Percentiles rank a stretch among this genome's conserved stretches.
Evolutionary conservation across 2,113 vertebrate species (phyloP).

Genomic region (Trogon surrucura): DNA sequence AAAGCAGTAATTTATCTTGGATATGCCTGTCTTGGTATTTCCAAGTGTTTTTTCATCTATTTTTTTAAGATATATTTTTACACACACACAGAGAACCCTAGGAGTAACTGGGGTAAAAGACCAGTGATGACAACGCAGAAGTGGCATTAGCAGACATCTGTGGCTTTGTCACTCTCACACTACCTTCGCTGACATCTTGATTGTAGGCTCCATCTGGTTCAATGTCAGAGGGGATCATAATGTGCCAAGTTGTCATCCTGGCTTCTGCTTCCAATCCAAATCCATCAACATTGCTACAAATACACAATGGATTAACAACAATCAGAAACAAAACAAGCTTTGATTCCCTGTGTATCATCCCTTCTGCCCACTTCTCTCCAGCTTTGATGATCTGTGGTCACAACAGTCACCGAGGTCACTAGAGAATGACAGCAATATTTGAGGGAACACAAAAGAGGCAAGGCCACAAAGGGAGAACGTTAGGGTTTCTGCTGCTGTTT

Average conservation of each 20-base stretch:
- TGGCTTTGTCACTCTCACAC: background rate
- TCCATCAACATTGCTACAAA: constrained; percentile 90
- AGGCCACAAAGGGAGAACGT: background rate
- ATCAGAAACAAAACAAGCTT: background rate
- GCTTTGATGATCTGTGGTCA: background rate
- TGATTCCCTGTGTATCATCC: background rate
- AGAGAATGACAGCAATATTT: background rate
- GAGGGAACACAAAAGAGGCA: background rate
- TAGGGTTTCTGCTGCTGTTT: background rate
- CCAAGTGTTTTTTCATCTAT: background rate
- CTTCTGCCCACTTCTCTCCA: background rate
- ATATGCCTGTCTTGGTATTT: background rate
- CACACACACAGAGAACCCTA: too few relatives aligned
- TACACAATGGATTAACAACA: constrained; percentile 18
- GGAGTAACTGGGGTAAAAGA: background rate
- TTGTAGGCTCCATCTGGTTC: constrained; percentile 87
- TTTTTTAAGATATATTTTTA: background rate
- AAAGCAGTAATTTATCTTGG: background rate
- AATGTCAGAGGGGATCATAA: constrained; percentile 93
- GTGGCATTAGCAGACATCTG: background rate
- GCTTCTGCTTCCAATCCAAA: constrained; percentile 98
- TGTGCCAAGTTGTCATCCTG: constrained; percentile 98
- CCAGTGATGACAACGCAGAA: background rate
- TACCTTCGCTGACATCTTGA: constrained; percentile 96
- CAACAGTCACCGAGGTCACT: background rate